These are phyloP conservation scores for Leucozona laternaria DNA, from an alignment of 2,888 invertebrate genomes.

Conservation along the genomic window DNA sequence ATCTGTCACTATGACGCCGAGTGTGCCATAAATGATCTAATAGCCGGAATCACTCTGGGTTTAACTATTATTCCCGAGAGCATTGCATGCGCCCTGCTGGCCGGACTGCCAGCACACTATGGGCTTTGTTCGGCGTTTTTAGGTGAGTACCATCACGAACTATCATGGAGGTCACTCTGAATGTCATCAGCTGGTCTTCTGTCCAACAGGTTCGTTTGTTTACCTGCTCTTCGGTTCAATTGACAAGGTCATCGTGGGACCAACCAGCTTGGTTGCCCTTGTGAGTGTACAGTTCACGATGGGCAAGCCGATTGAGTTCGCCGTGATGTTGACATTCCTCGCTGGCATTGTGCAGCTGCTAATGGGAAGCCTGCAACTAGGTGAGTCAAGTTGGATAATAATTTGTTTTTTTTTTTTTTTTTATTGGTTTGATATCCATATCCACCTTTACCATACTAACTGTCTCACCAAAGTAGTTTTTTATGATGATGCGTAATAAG, in stretches of 20 bases:
- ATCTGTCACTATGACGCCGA: constrained; percentile 80
- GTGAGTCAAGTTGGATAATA: constrained; percentile 84
- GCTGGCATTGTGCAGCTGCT: constrained; percentile 90
- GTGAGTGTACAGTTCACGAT: constrained; percentile 91
- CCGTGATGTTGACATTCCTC: constrained; percentile 90
- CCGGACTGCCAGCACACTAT: constrained; percentile 93
- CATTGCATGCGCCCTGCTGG: constrained; percentile 95
- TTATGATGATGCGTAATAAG: constrained; percentile 13
- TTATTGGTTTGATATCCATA: constrained; percentile 7
- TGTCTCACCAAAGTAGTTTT: background rate
- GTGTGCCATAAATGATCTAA: constrained; percentile 89
- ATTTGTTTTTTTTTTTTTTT: background rate
- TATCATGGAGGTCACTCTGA: background rate
- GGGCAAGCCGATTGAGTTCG: constrained; percentile 89
- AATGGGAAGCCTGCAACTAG: constrained; percentile 91
- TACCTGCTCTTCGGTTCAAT: constrained; percentile 95
- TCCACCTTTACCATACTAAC: background rate
- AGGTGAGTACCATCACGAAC: constrained; percentile 84
- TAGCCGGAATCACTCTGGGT: constrained; percentile 95
- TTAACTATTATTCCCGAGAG: constrained; percentile 97
- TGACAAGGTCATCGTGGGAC: constrained; percentile 93
- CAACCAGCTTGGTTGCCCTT: constrained; percentile 92
- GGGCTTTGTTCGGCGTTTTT: constrained; percentile 96
- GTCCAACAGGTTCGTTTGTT: constrained; percentile 88
- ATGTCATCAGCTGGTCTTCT: background rate